Evolutionary conservation across 2,888 invertebrate species (phyloP), one percentile per base, ranked within the genome.

Genomic region (Agonum fuliginosum): DNA sequence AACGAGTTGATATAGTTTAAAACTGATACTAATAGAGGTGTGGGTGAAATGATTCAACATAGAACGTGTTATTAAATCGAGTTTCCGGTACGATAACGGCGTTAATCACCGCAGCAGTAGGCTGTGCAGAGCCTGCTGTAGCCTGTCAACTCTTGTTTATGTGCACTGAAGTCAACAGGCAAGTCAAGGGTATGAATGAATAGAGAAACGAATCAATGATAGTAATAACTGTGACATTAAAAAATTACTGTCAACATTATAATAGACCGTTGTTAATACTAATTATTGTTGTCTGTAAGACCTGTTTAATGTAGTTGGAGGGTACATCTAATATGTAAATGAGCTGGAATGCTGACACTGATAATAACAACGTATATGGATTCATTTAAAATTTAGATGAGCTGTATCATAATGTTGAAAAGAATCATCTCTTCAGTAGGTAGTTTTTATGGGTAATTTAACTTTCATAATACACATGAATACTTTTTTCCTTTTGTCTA

Each of bases 11-110:
- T 17, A 8, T 6, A 20, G 20, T 48, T 58, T 12, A 2, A 58
- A 58, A 27, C n/a, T n/a, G 54, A 27, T 3, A n/a, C 10, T 14
- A 58, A 58, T 24, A 4, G 54, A 58, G 54, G 54, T 58, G 54
- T 58, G 54, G 54, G 54, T 58, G 54, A n/a, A 58, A 58, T 58
- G 54, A 58, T 58, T 58, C 27, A 48, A 30, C 20, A 20, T 48
- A 19, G 19, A 58, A 58, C 48, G 54, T 14, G 27, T 58, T 58
- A 58, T 58, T 58, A 27, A 58, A 58, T 58, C 54, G 14, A 14
- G 54, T 58, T 58, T 58, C 54, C 54, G 54, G 12, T 58, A 27
- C 54, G 54, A 58, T 58, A 58, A 4, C 27, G 27, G 14, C 12
- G 24, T 27, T 58, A 58, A 58, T 58, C 54, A n/a, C n/a, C 27